A percentile compares a stretch with the other conserved stretches of the same genome.
Evolutionary conservation across 2,797 vertebrate genomes (phyloP).

Genomic region (Gymnoscopelus braueri): DNA sequence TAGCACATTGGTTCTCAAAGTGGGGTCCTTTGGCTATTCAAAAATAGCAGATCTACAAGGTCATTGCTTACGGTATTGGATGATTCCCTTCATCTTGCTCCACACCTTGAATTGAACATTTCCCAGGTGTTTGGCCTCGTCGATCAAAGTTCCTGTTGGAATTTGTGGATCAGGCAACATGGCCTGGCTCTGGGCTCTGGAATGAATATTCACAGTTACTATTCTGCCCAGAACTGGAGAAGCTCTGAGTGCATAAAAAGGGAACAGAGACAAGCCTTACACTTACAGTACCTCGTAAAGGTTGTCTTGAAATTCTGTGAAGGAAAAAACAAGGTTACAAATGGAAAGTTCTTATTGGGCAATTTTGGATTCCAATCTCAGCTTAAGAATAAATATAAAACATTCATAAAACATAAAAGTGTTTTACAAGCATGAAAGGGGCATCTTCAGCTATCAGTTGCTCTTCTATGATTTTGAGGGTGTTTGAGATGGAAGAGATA

Average conservation of each 20-base stretch:
- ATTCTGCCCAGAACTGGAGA: neutral
- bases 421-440: conserved; percentile 40
- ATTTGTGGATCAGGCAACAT: conserved; percentile 17
- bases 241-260: neutral
- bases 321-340: neutral
- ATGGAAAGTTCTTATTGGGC: fast-evolving
- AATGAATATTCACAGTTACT: neutral
- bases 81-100: conserved; percentile 36
- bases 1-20: no score
- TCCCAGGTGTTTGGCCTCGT: conserved; percentile 43
- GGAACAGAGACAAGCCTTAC: conserved; percentile 8
- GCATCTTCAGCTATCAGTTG: conserved; percentile 16
- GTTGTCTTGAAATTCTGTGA: conserved; percentile 34
- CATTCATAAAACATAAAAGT: neutral
- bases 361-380: neutral
- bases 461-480: neutral
- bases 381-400: neutral
- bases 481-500: conserved; percentile 24
- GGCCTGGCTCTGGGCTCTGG: conserved; percentile 21
- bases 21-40: no score
- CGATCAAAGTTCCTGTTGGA: conserved; percentile 25
- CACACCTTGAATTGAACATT: conserved; percentile 53
- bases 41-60: no score
- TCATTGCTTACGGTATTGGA: conserved; percentile 41
- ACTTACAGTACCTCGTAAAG: conserved; percentile 1